phyloP scores from a whole-genome alignment of 2,888 invertebrate genomes.

The Dyspetes luteomarginatus region DNA sequence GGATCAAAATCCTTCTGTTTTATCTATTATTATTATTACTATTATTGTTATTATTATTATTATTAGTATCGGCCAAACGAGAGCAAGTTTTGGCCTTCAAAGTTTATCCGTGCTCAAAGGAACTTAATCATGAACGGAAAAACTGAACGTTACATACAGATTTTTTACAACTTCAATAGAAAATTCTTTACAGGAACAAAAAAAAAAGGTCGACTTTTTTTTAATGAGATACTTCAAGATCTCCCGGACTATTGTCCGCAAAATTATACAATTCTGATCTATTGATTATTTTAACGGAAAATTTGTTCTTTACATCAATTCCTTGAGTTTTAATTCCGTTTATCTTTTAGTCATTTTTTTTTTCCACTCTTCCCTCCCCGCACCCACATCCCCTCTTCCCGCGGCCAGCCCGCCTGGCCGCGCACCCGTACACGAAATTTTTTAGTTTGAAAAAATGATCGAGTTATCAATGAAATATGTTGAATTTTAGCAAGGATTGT shows the following conservation, averaged over 20 bases:
- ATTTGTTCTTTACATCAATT: neutral
- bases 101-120: slow-evolving; percentile 25
- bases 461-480: slow-evolving; percentile 67
- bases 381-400: too few species aligned
- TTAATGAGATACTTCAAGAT: slow-evolving; percentile 40
- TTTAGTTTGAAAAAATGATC: slow-evolving; percentile 43
- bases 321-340: slow-evolving; percentile 48
- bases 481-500: slow-evolving; percentile 80
- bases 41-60: slow-evolving; percentile 21
- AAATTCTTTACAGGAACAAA: slow-evolving; percentile 31
- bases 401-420: too few species aligned
- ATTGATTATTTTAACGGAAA: slow-evolving; percentile 49
- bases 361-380: slow-evolving; percentile 56
- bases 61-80: slow-evolving; percentile 12
- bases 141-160: slow-evolving; percentile 14
- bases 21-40: slow-evolving; percentile 51
- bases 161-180: slow-evolving; percentile 53
- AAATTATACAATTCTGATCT: slow-evolving; percentile 27
- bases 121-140: slow-evolving; percentile 7
- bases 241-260: slow-evolving; percentile 42
- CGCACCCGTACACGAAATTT: slow-evolving; percentile 58
- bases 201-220: slow-evolving; percentile 47
- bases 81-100: slow-evolving; percentile 28
- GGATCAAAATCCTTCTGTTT: slow-evolving; percentile 46
- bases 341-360: slow-evolving; percentile 57